A percentile compares a stretch with the other conserved stretches of the same genome.
Evolutionary conservation across 2,888 invertebrate genomes (phyloP).

Genomic region (Xylota segnis): DNA sequence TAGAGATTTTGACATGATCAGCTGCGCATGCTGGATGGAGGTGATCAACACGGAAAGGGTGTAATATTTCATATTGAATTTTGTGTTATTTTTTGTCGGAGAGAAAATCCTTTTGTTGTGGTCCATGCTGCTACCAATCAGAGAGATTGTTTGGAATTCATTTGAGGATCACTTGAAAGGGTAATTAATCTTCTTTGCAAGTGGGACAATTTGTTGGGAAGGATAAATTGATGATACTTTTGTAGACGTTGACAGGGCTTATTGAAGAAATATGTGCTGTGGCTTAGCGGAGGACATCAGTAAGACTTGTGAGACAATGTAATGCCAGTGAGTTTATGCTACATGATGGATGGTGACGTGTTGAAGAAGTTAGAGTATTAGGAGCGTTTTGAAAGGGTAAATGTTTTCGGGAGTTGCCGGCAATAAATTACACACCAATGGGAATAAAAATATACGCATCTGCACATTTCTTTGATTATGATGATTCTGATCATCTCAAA

Average conservation of each 20-base stretch:
- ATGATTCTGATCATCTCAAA: no score
- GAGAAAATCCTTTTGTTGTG: slow-evolving; percentile 13
- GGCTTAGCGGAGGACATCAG: not conserved
- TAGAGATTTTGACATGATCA: slow-evolving; percentile 51
- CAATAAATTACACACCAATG: no score
- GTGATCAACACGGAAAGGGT: slow-evolving; percentile 43
- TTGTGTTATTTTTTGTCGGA: not conserved
- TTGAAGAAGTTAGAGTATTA: not conserved
- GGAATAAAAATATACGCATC: no score
- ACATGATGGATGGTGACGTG: not conserved
- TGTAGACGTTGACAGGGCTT: slow-evolving; percentile 3
- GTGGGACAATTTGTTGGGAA: slow-evolving; percentile 26
- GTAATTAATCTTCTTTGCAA: slow-evolving; percentile 49
- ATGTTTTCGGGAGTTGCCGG: no score
- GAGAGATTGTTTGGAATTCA: slow-evolving; percentile 21
- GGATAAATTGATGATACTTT: slow-evolving; percentile 18
- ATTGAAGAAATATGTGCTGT: not conserved
- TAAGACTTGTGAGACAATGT: not conserved
- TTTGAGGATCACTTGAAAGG: slow-evolving; percentile 36
- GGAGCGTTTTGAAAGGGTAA: no score
- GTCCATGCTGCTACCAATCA: slow-evolving; percentile 37
- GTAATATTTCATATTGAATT: slow-evolving; percentile 50
- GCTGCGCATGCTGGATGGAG: slow-evolving; percentile 1
- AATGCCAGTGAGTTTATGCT: not conserved
- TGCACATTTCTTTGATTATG: no score